phyloP scores from a whole-genome alignment of 2,888 invertebrate genomes.

The Cynaeus angustus region DNA sequence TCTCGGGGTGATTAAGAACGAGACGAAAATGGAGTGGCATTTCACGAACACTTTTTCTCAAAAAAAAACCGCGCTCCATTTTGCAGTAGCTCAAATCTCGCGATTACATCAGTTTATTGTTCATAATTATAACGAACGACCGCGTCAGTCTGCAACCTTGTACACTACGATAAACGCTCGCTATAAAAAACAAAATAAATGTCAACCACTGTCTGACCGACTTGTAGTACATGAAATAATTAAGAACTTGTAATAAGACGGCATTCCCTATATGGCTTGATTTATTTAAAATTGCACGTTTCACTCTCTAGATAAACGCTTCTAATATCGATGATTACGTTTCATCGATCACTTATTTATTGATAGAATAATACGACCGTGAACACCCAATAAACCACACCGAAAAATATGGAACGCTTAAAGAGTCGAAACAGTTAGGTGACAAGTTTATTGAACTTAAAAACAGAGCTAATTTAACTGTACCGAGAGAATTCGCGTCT shows the following conservation, averaged over 20 bases:
- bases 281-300: slow-evolving; percentile 47
- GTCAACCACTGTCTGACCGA: slow-evolving; percentile 49
- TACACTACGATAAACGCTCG: slow-evolving; percentile 23
- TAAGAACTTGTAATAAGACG: slow-evolving; percentile 46
- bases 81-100: not conserved
- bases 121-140: slow-evolving; percentile 1
- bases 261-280: slow-evolving; percentile 51
- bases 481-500: too few relatives aligned
- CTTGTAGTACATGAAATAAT: slow-evolving; percentile 54
- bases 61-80: too few relatives aligned
- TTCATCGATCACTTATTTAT: slow-evolving; percentile 38
- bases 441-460: slow-evolving; percentile 54
- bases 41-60: too few relatives aligned
- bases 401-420: slow-evolving; percentile 39
- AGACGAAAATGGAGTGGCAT: too few relatives aligned
- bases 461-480: slow-evolving; percentile 49
- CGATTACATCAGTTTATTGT: slow-evolving; percentile 1
- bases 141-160: slow-evolving; percentile 33
- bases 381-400: slow-evolving; percentile 25
- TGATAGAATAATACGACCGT: slow-evolving; percentile 23
- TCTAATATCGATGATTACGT: slow-evolving; percentile 37
- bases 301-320: slow-evolving; percentile 45
- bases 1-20: too few relatives aligned
- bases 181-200: slow-evolving; percentile 40
- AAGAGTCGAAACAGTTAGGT: slow-evolving; percentile 49